Base-by-base conservation (phyloP, 2,888 invertebrate genomes). In the Metellina segmentata region DNA sequence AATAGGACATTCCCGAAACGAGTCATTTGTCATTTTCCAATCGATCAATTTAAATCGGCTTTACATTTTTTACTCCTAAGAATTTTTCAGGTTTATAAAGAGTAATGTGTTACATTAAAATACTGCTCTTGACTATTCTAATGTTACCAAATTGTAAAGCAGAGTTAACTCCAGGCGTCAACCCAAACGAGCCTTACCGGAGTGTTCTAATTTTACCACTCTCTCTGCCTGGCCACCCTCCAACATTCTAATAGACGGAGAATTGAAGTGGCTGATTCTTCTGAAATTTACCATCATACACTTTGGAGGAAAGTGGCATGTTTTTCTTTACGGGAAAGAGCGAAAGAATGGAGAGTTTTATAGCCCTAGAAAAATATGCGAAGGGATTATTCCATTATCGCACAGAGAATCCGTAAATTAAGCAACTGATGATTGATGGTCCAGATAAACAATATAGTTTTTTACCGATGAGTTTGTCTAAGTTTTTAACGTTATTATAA, bases 201-300 rank as follows among this genome's bases (percentile, higher is more conserved):
- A 16, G 75, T 48, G 48, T 75, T 75, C 75, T 75, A 75, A 48
- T 75, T 75, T 75, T 75, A 75, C 48, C 75, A 34, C 19, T 13
- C 7, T 34, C n/a, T 34, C 6, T 4, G 6, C 34, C 75, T 75
- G 75, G 75, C 75, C 34, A 7, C 75, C 5, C 48, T 75, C 75
- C 75, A 75, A 75, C 75, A 75, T 75, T 75, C 75, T 75, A 75
- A 75, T 75, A 75, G 75, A 75, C 20, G 75, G 48, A 16, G 48
- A 48, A 75, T 75, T 75, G 75, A 75, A 48, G 75, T 48, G 48
- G 34, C 75, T 75, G 61, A 61, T 61, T 61, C 61, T 61, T 61
- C 61, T 61, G 61, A 61, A 61, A 61, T 61, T 61, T 61, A 61
- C 61, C 61, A 61, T 61, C 61, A 34, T 34, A 34, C 34, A 34